A percentile compares a stretch with the other conserved stretches of the same genome.
Conservation (phyloP, 2,113 vertebrate genomes). For the Brevimyrus niger region DNA sequence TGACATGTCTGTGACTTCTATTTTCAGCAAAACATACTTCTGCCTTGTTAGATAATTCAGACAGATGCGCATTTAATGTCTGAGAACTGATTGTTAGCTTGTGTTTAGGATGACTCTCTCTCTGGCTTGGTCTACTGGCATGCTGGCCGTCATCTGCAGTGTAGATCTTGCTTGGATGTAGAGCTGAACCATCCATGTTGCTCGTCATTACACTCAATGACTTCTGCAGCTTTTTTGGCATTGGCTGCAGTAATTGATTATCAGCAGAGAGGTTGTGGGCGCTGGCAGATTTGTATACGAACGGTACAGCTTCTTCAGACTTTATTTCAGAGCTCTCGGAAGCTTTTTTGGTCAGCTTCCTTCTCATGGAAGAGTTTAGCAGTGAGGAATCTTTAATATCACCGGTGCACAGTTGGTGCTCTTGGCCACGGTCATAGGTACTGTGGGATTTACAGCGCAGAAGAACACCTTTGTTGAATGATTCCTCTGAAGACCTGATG, state of each 20-base stretch:
- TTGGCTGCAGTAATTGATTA: conserved; percentile 57
- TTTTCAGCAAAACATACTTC: conserved; percentile 37
- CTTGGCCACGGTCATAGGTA: conserved; percentile 50
- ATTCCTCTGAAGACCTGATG: conserved; percentile 44
- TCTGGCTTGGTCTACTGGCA: conserved; percentile 33
- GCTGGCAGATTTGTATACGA: conserved; percentile 78
- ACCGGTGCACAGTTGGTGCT: conserved; percentile 2
- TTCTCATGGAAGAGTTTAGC: conserved; percentile 46
- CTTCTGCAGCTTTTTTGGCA: conserved; percentile 62
- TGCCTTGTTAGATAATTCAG: conserved; percentile 47
- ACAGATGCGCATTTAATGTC: conserved; percentile 45
- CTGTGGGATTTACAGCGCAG: conserved; percentile 62
- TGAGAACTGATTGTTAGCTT: conserved; percentile 49
- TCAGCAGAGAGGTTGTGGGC: conserved; percentile 75
- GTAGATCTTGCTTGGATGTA: conserved; percentile 48
- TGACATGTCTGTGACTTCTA: conserved; percentile 64
- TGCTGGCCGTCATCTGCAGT: conserved; percentile 42
- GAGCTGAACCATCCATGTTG: conserved; percentile 45
- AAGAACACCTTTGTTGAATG: conserved; percentile 45
- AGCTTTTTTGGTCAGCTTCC: conserved; percentile 41
- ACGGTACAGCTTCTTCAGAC: conserved; percentile 59
- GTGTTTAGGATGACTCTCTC: conserved; percentile 33
- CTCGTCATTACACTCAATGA: conserved; percentile 59
- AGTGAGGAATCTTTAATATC: conserved; percentile 49
- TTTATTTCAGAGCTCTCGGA: conserved; percentile 56